phyloP scores from a whole-genome alignment of 2,113 vertebrate genomes.

The Saguinus midas region DNA sequence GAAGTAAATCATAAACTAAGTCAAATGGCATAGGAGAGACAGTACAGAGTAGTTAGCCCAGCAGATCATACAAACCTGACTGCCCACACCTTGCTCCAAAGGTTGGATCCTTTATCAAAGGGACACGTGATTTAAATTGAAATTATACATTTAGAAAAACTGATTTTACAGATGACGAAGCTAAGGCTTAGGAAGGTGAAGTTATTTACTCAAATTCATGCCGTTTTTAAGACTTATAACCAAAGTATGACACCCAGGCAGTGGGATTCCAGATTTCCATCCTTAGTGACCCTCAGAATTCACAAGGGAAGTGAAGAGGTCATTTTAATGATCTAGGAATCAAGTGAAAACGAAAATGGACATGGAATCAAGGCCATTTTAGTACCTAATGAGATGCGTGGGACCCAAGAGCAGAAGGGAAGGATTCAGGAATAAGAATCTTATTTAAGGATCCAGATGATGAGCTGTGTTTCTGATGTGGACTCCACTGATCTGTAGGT shows the following conservation, averaged over 20 bases:
- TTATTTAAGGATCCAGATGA: background rate
- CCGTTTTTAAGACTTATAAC: background rate
- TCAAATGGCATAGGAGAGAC: background rate
- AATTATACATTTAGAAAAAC: background rate
- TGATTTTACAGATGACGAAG: background rate
- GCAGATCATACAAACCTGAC: background rate
- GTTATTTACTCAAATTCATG: background rate
- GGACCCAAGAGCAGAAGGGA: background rate
- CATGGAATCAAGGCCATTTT: background rate
- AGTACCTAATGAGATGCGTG: background rate
- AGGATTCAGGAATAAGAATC: background rate
- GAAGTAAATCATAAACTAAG: background rate
- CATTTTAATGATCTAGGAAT: background rate
- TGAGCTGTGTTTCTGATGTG: background rate
- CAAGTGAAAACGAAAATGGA: background rate
- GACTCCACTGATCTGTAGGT: background rate
- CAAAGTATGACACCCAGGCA: background rate
- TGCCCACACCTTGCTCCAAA: background rate
- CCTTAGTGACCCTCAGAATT: background rate
- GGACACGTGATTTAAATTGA: background rate
- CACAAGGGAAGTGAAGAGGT: background rate
- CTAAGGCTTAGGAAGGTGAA: background rate
- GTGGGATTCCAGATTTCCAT: background rate
- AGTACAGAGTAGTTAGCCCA: background rate
- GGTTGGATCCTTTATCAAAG: background rate